Base-by-base conservation (phyloP, 2,888 invertebrate species). In the Drosophila kanekoi region DNA sequence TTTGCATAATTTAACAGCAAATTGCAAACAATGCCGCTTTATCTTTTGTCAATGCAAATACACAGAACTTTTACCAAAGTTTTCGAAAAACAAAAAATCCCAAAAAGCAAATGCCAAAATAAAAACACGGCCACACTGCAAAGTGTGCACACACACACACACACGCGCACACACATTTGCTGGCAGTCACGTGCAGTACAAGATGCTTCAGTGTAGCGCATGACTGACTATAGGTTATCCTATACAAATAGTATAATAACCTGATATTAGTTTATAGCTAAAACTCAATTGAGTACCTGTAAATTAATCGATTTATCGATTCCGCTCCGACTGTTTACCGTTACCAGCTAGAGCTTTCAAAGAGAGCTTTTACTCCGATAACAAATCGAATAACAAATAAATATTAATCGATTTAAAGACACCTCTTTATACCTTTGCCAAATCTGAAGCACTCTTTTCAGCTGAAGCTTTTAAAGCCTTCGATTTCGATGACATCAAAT, bases 141-240 rank as follows among this genome's bases (percentile, higher is more conserved):
- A 58, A 43, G 20, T 49, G 13, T 41, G 6, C 23, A 40, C 58
- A 47, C 64, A 78, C 61, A 72, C 61, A 56, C 45, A 69, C 51
- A 61, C 66, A 45, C 45, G n/a, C n/a, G 60, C 68, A 44, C 40
- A 71, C 54, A 60, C 65, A 52, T 69, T 72, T 60, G 53, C 68
- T 65, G 72, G 63, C 74, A 84, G 79, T 82, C 78, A 80, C 77
- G 78, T 79, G 77, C 80, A 87, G 77, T 44, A 61, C 8, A 23
- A 37, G 48, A 18, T 54, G 14, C 11, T 44, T 3, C 1, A 2
- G 6, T 11, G 1, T 8, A 6, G 3, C 9, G 0, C 16, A 1
- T 59, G 66, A 45, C 56, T 10, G 69, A 58, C 62, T 44, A 2
- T 2, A 1, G 11, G 32, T 57, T 77, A 48, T 23, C 59, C 71